phyloP scores from a whole-genome alignment of 1,140 invertebrate species.

The Drosophila mauritiana region DNA sequence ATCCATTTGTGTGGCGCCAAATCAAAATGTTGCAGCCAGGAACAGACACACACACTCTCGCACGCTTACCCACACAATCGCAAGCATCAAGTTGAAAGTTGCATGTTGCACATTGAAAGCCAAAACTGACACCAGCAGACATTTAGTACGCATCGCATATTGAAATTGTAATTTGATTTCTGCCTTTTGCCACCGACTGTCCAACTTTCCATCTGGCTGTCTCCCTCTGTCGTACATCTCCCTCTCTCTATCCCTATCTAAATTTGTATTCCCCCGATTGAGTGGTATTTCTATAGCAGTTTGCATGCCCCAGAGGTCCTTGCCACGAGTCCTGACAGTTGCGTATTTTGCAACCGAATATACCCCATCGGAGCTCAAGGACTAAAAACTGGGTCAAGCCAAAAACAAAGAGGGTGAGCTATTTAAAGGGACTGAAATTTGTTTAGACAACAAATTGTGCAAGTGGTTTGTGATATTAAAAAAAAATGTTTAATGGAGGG shows the following conservation, averaged over 20 bases:
- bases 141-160: slow-evolving; percentile 80
- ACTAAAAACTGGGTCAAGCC: slow-evolving; percentile 27
- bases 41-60: slow-evolving; percentile 18
- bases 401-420: neutral
- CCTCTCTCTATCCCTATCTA: slow-evolving; percentile 3
- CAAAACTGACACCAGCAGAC: slow-evolving; percentile 74
- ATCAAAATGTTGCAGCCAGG: slow-evolving; percentile 65
- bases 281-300: slow-evolving; percentile 15
- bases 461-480: neutral
- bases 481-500: neutral
- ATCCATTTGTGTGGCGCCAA: slow-evolving; percentile 69
- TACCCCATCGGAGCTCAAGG: slow-evolving; percentile 1
- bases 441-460: neutral
- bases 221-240: slow-evolving; percentile 4
- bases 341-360: slow-evolving; percentile 30
- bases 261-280: slow-evolving; percentile 2
- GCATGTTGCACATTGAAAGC: slow-evolving; percentile 73
- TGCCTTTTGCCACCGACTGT: slow-evolving; percentile 74
- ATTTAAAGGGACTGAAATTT: neutral
- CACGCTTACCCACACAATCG: slow-evolving; percentile 10
- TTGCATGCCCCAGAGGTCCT: slow-evolving; percentile 35
- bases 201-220: slow-evolving; percentile 43
- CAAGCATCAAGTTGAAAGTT: slow-evolving; percentile 73
- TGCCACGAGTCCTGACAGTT: slow-evolving; percentile 25
- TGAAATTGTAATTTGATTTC: slow-evolving; percentile 83